These are phyloP conservation scores for Drosophila kuntzei DNA, from an alignment of 2,888 invertebrate species.

Conservation along the genomic window DNA sequence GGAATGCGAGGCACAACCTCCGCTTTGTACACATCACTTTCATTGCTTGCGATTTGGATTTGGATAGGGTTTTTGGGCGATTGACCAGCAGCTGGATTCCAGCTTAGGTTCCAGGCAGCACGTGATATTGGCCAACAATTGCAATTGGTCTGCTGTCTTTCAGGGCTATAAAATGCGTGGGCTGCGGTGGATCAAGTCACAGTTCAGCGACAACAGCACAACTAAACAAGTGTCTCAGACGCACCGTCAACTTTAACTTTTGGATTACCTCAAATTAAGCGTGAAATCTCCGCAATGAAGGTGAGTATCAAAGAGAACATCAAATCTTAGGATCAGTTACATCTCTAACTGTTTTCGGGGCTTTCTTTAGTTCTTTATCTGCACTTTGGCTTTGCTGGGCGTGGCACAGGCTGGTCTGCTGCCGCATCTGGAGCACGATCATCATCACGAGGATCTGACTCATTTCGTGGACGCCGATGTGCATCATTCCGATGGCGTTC, in stretches of 20 bases:
- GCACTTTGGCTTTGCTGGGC: slow-evolving; percentile 81
- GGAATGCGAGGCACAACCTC: slow-evolving; percentile 64
- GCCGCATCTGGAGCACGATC: slow-evolving; percentile 72
- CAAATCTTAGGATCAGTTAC: not conserved
- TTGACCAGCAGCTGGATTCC: slow-evolving; percentile 24
- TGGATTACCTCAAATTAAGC: slow-evolving; percentile 80
- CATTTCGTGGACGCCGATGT: slow-evolving; percentile 76
- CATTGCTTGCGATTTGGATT: slow-evolving; percentile 71
- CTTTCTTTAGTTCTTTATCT: slow-evolving; percentile 75
- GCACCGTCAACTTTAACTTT: slow-evolving; percentile 67
- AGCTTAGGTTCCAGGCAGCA: slow-evolving; percentile 26
- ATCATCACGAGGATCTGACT: slow-evolving; percentile 68
- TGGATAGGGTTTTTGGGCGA: slow-evolving; percentile 55
- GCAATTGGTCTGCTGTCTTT: slow-evolving; percentile 12
- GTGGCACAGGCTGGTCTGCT: slow-evolving; percentile 81
- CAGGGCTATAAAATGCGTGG: slow-evolving; percentile 79
- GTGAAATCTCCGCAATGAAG: slow-evolving; percentile 84
- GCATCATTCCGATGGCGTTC: slow-evolving; percentile 75
- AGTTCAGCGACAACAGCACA: slow-evolving; percentile 79
- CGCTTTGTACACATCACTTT: slow-evolving; percentile 64
- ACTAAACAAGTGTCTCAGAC: slow-evolving; percentile 62
- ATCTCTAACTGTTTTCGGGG: slow-evolving; percentile 4
- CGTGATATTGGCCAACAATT: slow-evolving; percentile 64
- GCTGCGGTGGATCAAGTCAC: slow-evolving; percentile 58
- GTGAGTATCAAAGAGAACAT: slow-evolving; percentile 52